phyloP scores from a whole-genome alignment of 2,113 vertebrate genomes.

The Candoia aspera region DNA sequence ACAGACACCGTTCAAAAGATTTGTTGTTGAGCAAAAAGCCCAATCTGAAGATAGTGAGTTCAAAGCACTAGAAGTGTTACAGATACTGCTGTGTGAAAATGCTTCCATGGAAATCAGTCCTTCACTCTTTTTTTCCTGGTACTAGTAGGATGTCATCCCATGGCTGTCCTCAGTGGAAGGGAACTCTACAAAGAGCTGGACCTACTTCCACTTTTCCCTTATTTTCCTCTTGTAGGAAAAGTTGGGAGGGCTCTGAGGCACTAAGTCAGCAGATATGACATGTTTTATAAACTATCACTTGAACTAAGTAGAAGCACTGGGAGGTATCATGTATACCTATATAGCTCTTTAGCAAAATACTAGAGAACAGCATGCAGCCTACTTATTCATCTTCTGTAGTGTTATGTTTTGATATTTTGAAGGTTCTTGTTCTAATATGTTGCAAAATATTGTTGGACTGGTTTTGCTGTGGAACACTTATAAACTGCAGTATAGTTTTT shows the following conservation, averaged over 20 bases:
- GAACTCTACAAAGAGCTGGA: not conserved
- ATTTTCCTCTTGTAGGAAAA: not conserved
- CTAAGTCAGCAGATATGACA: not conserved
- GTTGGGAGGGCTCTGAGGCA: not conserved
- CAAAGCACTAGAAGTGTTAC: not conserved
- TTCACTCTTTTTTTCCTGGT: not conserved
- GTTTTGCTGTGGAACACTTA: not conserved
- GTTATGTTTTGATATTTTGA: not conserved
- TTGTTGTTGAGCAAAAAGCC: not conserved
- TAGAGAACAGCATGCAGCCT: not conserved
- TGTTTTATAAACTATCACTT: not conserved
- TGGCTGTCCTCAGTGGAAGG: not conserved
- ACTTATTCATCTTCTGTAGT: conserved; percentile 25
- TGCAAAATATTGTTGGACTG: not conserved
- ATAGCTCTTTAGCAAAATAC: not conserved
- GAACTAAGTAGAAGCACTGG: not conserved
- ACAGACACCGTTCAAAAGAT: not conserved
- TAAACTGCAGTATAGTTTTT: not conserved
- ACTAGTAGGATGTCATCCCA: not conserved
- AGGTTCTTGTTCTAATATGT: not conserved
- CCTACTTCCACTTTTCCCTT: not conserved
- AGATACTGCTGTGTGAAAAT: not conserved
- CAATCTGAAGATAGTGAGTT: not conserved
- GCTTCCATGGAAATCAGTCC: not conserved
- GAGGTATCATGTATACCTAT: not conserved